Base-by-base conservation (phyloP, 2,113 vertebrate genomes). In the Etheostoma spectabile region DNA sequence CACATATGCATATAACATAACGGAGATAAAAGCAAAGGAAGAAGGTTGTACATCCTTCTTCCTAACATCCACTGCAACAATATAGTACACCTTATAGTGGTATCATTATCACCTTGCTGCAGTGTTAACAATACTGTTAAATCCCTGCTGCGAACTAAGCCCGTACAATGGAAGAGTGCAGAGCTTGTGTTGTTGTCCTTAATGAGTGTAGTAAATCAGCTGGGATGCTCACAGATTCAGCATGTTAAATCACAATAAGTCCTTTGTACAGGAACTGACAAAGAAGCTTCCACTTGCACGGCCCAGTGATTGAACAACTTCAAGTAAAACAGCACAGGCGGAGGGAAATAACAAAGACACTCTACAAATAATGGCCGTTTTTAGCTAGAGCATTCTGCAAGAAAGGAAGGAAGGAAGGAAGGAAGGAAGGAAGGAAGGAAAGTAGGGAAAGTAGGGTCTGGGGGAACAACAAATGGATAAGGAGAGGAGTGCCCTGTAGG, bases 181-280 rank as follows among this genome's bases (percentile, higher is more conserved):
- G 75, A 71, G 70, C 80, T 70, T 27, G 52, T 21, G 0, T 60
- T 66, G 60, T 56, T 77, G 53, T 75, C 71, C 52, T 60, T 91
- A 88, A 91, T 90, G 82, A 89, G 74, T 49, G 59, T 55, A 76
- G 74, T 91, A 89, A 92, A 90, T 92, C 88, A 89, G 83, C 65
- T 76, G 46, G 79, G 84, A 74, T 70, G 75, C 86, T 80, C 82
- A 52, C 61, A 13, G 77, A 87, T 80, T 77, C 79, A 80, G 74
- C 77, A 7, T 33, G 82, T 85, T 85, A 75, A 85, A 92, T 84
- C 73, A 82, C 81, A 88, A 86, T 86, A 60, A 83, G 78, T 49
- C 51, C 77, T 86, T 72, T 83, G 85, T 89, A 73, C 82, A 74
- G 80, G 80, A 87, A 90, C 69, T 82, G 83, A 85, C 72, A 84